Evolutionary conservation across 2,113 vertebrate species (phyloP), one percentile per base, ranked within the genome.

Genomic region (Rhegmatorhina hoffmannsi): DNA sequence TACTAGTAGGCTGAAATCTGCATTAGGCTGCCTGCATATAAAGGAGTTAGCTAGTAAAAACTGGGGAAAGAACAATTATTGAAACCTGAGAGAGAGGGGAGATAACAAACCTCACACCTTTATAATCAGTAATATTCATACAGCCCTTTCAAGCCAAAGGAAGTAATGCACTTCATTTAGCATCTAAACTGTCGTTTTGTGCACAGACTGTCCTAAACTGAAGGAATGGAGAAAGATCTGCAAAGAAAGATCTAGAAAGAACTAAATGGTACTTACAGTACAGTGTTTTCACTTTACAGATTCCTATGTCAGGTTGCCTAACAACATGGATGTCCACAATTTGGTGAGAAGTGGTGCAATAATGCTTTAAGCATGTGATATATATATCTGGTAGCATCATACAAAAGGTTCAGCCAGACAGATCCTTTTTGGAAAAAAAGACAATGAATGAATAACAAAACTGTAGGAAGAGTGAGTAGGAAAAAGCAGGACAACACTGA

Each of bases 361-460:
- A 62, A 72, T 47, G 47, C 15, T 80, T 59, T 25, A 24, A 38
- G 8, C 10, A 40, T 11, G 15, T 9, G 13, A 46, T 19, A 13
- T 33, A 13, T 33, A 12, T 33, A 23, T 29, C 13, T 43, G 12
- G 17, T n/a, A 69, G 17, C 11, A 17, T 88, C 13, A 36, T 38
- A 7, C 0, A 3, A 17, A 4, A 33, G 4, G 17, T 73, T 74
- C 38, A 85, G 11, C 8, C 1, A 2, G 44, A 31, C 6, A 63
- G 18, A 50, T 40, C 7, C 12, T 43, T 89, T 43, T 34, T 4
- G 4, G 58, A 70, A 60, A 59, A 17, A n/a, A 44, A 66, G 21
- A 18, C 6, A 43, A 19, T 21, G 43, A 74, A 33, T 16, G 29
- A 46, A 12, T n/a, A 60, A 43, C 33, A 29, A 44, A 78, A 34